Conservation (phyloP, 2,797 vertebrate genomes). For the Bothrops alternatus region DNA sequence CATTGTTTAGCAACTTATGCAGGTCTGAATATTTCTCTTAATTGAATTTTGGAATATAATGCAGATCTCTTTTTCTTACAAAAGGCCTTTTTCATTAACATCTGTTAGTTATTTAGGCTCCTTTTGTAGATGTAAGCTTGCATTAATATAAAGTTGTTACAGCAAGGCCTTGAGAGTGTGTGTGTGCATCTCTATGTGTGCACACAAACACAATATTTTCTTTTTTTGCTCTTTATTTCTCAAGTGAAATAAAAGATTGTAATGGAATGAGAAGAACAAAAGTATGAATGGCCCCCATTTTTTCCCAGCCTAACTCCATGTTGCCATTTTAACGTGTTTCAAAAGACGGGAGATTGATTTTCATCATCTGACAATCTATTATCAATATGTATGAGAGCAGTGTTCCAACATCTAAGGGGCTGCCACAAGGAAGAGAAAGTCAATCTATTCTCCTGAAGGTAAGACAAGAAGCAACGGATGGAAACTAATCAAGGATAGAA, state of each 20-base stretch:
- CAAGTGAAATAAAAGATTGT: constrained; percentile 20
- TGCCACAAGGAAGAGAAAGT: neutral
- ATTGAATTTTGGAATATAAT: constrained; percentile 62
- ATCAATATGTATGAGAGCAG: constrained; percentile 53
- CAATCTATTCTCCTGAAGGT: neutral
- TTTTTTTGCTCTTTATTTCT: constrained; percentile 32
- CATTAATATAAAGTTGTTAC: constrained; percentile 59
- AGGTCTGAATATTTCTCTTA: constrained; percentile 36
- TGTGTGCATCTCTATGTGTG: too few species aligned
- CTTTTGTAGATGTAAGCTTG: constrained; percentile 62
- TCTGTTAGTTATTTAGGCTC: constrained; percentile 58
- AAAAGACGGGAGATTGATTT: constrained; percentile 48
- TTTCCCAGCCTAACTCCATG: constrained; percentile 53
- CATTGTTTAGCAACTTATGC: constrained; percentile 48
- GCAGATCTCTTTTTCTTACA: constrained; percentile 57
- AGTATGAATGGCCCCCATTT: constrained; percentile 28
- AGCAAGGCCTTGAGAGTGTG: constrained; percentile 4
- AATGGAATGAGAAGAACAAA: neutral
- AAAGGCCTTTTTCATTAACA: constrained; percentile 65
- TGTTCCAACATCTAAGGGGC: neutral
- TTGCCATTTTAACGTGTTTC: constrained; percentile 44
- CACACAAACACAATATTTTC: constrained; percentile 12
- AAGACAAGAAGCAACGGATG: neutral
- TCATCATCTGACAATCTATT: constrained; percentile 64
- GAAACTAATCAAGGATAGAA: neutral